Conservation (phyloP, 2,797 vertebrate genomes). For the Hafferia zeledoni region DNA sequence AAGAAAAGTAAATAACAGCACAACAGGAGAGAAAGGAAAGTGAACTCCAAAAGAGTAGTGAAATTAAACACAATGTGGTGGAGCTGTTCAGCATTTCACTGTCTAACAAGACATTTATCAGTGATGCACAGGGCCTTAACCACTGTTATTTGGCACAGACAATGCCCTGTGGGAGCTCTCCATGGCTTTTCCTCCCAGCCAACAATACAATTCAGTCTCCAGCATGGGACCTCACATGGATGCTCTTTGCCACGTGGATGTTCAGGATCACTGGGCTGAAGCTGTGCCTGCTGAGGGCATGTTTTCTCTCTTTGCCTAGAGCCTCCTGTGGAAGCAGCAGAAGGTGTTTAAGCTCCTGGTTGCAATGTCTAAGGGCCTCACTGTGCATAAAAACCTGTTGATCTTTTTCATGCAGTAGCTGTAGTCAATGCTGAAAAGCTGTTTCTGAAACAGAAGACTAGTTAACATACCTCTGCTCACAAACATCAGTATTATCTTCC, state of each 20-base stretch:
- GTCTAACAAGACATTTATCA: neutral
- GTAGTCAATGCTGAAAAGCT: neutral
- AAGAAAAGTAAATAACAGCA: neutral
- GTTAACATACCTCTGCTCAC: neutral
- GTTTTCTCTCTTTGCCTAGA: neutral
- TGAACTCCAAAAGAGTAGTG: neutral
- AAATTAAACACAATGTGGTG: neutral
- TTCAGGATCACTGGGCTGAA: neutral
- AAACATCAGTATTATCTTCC: neutral
- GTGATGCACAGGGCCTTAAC: neutral
- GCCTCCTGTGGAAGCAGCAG: neutral
- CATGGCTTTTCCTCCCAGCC: neutral
- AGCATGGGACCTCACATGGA: accelerated
- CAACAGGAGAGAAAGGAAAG: neutral
- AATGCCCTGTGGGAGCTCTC: neutral
- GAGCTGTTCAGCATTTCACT: neutral
- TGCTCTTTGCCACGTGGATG: accelerated
- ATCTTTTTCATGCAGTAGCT: neutral
- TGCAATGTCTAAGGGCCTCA: neutral
- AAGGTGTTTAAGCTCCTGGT: neutral
- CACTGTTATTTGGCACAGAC: neutral
- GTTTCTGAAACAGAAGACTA: neutral
- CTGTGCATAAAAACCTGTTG: neutral
- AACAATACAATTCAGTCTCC: neutral
- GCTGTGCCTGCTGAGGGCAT: neutral